phyloP scores from a whole-genome alignment of 2,888 invertebrate species.

The Morinoia aosen region DNA sequence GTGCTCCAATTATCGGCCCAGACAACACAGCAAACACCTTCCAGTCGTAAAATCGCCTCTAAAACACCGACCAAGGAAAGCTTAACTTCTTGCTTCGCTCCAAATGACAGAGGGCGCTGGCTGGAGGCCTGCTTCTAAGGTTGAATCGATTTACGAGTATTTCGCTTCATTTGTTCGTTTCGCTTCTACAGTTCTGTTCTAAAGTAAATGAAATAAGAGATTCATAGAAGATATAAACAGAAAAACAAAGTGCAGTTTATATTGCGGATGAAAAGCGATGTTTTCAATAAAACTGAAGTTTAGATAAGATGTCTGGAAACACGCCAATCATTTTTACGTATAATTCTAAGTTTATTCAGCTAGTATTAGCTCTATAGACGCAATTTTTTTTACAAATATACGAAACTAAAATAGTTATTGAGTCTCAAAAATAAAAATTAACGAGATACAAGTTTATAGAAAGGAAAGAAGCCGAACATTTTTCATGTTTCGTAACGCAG shows the following conservation, averaged over 20 bases:
- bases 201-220: not conserved
- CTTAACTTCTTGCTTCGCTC: slow-evolving; percentile 26
- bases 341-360: too few relatives aligned
- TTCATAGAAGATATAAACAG: not conserved
- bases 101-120: slow-evolving; percentile 39
- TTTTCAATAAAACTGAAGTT: not conserved
- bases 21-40: slow-evolving; percentile 53
- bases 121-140: not conserved
- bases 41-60: slow-evolving; percentile 48
- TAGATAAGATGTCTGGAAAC: not conserved
- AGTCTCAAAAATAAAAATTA: not conserved
- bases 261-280: not conserved
- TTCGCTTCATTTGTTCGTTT: not conserved
- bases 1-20: slow-evolving; percentile 54
- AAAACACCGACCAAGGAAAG: slow-evolving; percentile 53
- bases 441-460: not conserved
- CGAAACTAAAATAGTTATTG: not conserved
- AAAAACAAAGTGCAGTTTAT: not conserved
- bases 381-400: not conserved
- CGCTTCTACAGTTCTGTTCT: not conserved
- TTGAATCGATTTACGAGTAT: not conserved
- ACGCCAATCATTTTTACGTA: too few relatives aligned
- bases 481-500: not conserved
- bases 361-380: too few relatives aligned
- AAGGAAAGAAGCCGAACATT: not conserved